Conservation (phyloP, 2,888 invertebrate genomes). For the Hirtodrosophila confusa region DNA sequence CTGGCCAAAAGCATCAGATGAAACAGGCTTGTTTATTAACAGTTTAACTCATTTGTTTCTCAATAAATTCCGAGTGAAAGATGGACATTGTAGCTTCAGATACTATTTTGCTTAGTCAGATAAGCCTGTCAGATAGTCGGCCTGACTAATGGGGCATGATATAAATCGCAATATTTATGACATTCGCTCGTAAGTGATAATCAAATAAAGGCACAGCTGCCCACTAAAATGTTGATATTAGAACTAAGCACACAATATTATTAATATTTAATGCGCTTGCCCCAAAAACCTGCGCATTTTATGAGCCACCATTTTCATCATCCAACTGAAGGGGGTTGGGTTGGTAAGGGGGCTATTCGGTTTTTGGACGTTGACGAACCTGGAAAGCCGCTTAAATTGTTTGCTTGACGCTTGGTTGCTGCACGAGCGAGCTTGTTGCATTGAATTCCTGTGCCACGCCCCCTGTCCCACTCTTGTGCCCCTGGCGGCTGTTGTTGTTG, state of each 20-base stretch:
- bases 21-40: too few relatives aligned
- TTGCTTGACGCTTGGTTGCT: conserved; percentile 40
- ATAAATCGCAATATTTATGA: conserved; percentile 52
- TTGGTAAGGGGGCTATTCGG: background rate
- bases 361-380: conserved; percentile 61
- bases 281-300: conserved; percentile 44
- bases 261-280: conserved; percentile 75
- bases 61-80: too few relatives aligned
- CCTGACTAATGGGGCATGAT: conserved; percentile 21
- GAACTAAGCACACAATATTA: conserved; percentile 68
- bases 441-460: background rate
- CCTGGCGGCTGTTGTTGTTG: background rate
- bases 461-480: too few relatives aligned
- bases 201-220: conserved; percentile 44
- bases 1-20: too few relatives aligned
- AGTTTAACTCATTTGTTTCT: too few relatives aligned
- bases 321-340: conserved; percentile 28
- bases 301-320: conserved; percentile 55
- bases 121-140: conserved; percentile 2
- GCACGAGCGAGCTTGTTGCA: conserved; percentile 21
- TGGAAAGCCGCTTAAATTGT: conserved; percentile 74
- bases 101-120: background rate
- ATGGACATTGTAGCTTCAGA: too few relatives aligned
- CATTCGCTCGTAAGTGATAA: conserved; percentile 49
- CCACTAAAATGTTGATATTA: conserved; percentile 64